A percentile compares a stretch with the other conserved stretches of the same genome.
phyloP scores from a whole-genome alignment of 2,888 invertebrate genomes.

The Cryptus viduatorius region DNA sequence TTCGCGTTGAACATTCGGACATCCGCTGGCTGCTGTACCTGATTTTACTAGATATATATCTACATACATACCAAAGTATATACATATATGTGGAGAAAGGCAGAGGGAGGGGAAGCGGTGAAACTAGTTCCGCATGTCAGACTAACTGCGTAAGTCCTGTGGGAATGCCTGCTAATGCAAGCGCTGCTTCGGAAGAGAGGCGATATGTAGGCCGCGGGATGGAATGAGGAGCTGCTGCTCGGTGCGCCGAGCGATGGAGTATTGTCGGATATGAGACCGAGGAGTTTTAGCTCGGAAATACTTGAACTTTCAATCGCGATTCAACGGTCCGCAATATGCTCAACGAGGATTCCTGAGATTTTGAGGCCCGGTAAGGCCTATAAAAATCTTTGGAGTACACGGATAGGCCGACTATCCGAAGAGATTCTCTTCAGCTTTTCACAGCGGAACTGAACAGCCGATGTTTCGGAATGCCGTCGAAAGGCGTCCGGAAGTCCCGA shows the following conservation, averaged over 20 bases:
- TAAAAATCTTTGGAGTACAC: not conserved
- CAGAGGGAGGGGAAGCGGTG: constrained; percentile 14
- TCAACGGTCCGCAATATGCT: constrained; percentile 37
- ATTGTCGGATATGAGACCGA: constrained; percentile 42
- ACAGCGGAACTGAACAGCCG: no score
- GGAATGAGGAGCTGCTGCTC: constrained; percentile 35
- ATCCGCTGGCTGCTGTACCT: constrained; percentile 12
- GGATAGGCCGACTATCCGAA: no score
- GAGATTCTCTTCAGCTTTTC: no score
- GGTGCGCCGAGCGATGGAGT: constrained; percentile 28
- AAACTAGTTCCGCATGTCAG: constrained; percentile 56
- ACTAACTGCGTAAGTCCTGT: constrained; percentile 46
- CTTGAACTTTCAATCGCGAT: constrained; percentile 59
- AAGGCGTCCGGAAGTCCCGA: no score
- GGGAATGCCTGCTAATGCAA: constrained; percentile 55
- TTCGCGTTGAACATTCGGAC: constrained; percentile 44
- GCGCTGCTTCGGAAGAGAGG: constrained; percentile 38
- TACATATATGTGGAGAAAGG: not conserved
- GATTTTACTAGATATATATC: constrained; percentile 22
- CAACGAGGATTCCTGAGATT: constrained; percentile 51
- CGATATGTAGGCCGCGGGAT: constrained; percentile 54
- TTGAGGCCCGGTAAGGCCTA: constrained; percentile 7
- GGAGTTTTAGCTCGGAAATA: constrained; percentile 47
- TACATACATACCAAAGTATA: not conserved
- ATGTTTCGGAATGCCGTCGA: no score